phyloP scores from a whole-genome alignment of 2,113 vertebrate genomes.

The Serinus canaria region DNA sequence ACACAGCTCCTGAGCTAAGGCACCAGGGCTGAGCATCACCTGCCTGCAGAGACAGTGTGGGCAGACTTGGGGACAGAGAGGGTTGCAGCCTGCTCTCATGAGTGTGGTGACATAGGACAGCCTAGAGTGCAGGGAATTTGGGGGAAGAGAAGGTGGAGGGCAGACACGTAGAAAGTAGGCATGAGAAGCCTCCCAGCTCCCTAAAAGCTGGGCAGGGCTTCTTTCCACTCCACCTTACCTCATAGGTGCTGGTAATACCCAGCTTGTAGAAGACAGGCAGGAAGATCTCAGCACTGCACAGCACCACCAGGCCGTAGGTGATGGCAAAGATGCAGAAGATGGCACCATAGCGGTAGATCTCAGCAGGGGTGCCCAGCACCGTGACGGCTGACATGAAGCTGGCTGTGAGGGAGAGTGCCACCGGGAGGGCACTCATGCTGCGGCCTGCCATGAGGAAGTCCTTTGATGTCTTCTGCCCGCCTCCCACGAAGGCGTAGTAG shows the following conservation, averaged over 20 bases:
- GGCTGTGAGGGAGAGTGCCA: conserved; percentile 89
- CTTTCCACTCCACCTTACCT: conserved; percentile 66
- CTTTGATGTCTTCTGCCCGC: conserved; percentile 72
- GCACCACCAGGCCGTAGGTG: conserved; percentile 77
- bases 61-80: background rate
- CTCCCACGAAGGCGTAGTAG: conserved; percentile 83
- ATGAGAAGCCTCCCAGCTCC: background rate
- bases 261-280: conserved; percentile 93
- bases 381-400: conserved; percentile 98
- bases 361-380: conserved; percentile 86
- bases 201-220: background rate
- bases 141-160: background rate
- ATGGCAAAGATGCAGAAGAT: conserved; percentile 78
- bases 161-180: background rate
- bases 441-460: conserved; percentile 90
- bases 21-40: background rate
- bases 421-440: conserved; percentile 82
- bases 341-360: conserved; percentile 87
- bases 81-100: background rate
- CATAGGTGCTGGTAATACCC: conserved; percentile 89
- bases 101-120: background rate
- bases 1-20: background rate
- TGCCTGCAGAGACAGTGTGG: background rate
- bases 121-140: background rate
- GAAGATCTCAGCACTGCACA: conserved; percentile 86